A percentile compares a stretch with the other conserved stretches of the same genome.
These are phyloP conservation scores for Scomber scombrus DNA, from an alignment of 2,113 vertebrate species.

Conservation along the genomic window DNA sequence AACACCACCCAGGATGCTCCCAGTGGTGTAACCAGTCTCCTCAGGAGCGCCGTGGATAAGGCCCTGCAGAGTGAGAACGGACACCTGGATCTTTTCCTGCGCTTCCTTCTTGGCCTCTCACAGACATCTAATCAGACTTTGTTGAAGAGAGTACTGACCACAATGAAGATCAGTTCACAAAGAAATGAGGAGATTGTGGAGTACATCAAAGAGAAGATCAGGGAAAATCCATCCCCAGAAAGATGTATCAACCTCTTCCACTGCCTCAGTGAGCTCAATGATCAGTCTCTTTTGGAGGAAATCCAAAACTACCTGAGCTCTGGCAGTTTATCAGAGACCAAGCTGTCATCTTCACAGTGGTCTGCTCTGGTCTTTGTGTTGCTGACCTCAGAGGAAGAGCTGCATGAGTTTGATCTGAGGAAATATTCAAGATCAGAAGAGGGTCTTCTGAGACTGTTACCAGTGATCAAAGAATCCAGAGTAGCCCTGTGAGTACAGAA, in stretches of 20 bases:
- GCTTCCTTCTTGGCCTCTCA: constrained; percentile 52
- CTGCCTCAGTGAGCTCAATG: constrained; percentile 40
- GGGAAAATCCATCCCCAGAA: constrained; percentile 9
- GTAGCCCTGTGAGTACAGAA: constrained; percentile 29
- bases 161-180: neutral
- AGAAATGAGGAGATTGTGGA: constrained; percentile 5
- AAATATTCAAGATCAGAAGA: constrained; percentile 52
- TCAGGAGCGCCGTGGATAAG: constrained; percentile 42
- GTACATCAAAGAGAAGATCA: constrained; percentile 52
- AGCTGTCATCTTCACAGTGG: constrained; percentile 40
- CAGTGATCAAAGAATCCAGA: constrained; percentile 45
- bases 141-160: constrained; percentile 23
- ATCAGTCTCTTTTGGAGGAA: constrained; percentile 40
- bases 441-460: constrained; percentile 33
- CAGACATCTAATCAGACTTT: constrained; percentile 25
- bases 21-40: neutral
- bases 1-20: neutral
- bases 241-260: constrained; percentile 50
- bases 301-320: constrained; percentile 43
- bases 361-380: constrained; percentile 49
- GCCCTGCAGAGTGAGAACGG: constrained; percentile 35
- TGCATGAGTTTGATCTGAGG: constrained; percentile 42
- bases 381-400: constrained; percentile 21
- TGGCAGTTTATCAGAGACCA: constrained; percentile 21
- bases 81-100: constrained; percentile 47